These are phyloP conservation scores for Brachionus paranguensis DNA, from an alignment of 1,140 invertebrate genomes.

Conservation along the genomic window DNA sequence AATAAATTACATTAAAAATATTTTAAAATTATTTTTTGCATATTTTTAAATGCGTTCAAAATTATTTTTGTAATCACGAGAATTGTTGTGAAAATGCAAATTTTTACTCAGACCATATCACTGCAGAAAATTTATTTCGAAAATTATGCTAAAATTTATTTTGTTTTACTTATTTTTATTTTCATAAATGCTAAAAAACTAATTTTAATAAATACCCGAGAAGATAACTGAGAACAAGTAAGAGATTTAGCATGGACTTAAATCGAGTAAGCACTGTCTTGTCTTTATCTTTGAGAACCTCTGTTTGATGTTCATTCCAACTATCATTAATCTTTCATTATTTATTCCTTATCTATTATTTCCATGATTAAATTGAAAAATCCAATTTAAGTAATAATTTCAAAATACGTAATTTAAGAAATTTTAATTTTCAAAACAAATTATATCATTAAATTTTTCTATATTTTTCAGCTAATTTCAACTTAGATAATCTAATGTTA, in stretches of 20 bases:
- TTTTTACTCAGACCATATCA: not conserved
- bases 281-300: not conserved
- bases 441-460: not conserved
- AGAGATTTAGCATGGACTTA: not conserved
- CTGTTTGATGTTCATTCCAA: not conserved
- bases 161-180: constrained; percentile 3
- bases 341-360: not conserved
- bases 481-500: not conserved
- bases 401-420: not conserved
- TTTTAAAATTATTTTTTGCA: too few relatives aligned
- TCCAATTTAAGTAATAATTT: not conserved
- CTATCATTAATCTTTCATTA: not conserved
- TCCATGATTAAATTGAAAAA: not conserved
- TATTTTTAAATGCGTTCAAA: not conserved
- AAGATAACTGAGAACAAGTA: not conserved
- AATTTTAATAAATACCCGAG: not conserved
- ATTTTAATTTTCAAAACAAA: not conserved
- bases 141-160: not conserved
- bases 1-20: not conserved
- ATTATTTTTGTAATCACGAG: not conserved
- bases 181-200: not conserved
- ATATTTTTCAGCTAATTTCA: not conserved
- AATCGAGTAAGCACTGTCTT: not conserved
- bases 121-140: not conserved
- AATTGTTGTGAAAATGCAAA: not conserved